Base-by-base conservation (phyloP, 2,797 vertebrate genomes). In the Sorex maritimensis region DNA sequence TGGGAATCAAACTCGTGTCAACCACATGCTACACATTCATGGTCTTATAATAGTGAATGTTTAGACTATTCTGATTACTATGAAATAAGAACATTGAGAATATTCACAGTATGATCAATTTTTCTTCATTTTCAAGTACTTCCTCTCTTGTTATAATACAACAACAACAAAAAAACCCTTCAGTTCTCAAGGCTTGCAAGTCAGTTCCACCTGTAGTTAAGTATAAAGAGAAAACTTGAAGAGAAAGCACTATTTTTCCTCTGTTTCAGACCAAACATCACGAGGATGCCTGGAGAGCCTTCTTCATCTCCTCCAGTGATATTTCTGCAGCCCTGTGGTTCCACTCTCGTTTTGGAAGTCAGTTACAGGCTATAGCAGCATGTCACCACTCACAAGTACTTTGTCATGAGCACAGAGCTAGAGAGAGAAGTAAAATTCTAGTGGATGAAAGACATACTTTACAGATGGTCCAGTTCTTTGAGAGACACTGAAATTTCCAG, bases 391-490 rank as follows among this genome's bases (percentile, higher is more conserved):
- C 24, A 46, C 55, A 83, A 55, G 13, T 34, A 28, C 84, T 72
- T 71, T 28, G 13, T 38, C 78, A 49, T 15, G 34, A 71, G 67
- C 87, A n/a, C 38, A 83, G 23, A 71, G 5, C 38, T 34, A 30
- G 34, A 71, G 44, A 67, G 6, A 83, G 34, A 81, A 90, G 13
- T 67, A n/a, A 46, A 81, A 81, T 75, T 71, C 52, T n/a, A 88
- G 81, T 41, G 49, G 19, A n/a, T 19, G 28, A 91, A 61, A 67
- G 11, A 7, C 61, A 75, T 0, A 12, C 55, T 67, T 71, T 24
- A 63, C 44, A 67, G 38, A 90, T 41, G 63, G 8, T 41, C n/a
- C 30, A 44, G n/a, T 41, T 75, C 68, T 92, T 69, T 46, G 71
- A 82, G 65, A 78, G 72, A 67, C 0, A 9, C 4, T 93, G 52